Base-by-base conservation (phyloP, 1,140 invertebrate species). In the Bombus affinis region DNA sequence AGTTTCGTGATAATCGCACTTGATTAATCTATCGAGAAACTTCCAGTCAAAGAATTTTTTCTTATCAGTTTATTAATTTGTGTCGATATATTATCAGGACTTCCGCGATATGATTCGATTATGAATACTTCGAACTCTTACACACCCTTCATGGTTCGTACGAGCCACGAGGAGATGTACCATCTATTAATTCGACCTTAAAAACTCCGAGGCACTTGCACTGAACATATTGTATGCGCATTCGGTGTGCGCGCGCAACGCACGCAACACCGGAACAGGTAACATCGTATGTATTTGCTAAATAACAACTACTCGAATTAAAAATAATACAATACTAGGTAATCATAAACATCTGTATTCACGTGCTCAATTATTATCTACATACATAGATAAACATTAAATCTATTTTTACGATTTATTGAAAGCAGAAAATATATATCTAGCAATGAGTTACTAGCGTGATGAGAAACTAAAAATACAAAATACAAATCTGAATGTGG, bases 141-240 rank as follows among this genome's bases (percentile, higher is more conserved):
- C 62, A 84, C 68, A 84, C 88, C 88, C 88, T 89, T 83, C 62
- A 32, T 78, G 32, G 32, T 28, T 39, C 35, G 42, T 73, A 70
- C 66, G 37, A 88, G 86, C 74, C 81, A 85, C 83, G 83, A 78
- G 73, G 80, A 86, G 77, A 80, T 62, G 66, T 74, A 73, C 75
- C 39, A 83, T 89, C 88, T 91, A 93, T 93, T 89, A 93, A 93
- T 93, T 89, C 89, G 92, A 93, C 92, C 92, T 93, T 91, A 91
- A 88, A 62, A 91, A 80, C 80, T 92, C 79, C 82, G 83, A 72
- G 78, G 76, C 86, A 89, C 65, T 90, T 71, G 86, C 80, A 65
- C 65, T 81, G 75, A 32, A 35, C 75, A 39, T 68, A 70, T 57
- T 82, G 73, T 32, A n/a, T n/a, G 62, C 44, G 68, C 37, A 37